Base-by-base conservation (phyloP, 2,797 vertebrate species). In the Champsocephalus esox region DNA sequence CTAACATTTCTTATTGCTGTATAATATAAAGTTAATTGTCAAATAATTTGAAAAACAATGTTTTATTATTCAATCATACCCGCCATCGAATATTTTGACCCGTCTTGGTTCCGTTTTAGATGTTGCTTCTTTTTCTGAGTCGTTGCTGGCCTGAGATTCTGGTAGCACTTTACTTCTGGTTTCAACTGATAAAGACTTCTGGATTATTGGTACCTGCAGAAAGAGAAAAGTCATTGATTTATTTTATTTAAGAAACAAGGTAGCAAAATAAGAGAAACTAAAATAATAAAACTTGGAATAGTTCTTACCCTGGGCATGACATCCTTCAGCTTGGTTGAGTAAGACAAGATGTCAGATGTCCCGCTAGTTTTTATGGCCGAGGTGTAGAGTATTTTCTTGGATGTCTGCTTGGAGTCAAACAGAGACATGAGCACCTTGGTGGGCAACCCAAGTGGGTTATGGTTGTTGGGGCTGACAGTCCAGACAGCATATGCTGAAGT, bases 81-180 rank as follows among this genome's bases (percentile, higher is more conserved):
- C 98, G 93, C 98, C 98, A 89, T 99, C 98, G 91, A 99, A 99
- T 94, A 99, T 99, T 94, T 98, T 99, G 88, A 99, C 96, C 82
- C 98, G 95, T 88, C 97, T 96, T 59, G 97, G 98, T 91, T 98
- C 96, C 56, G 92, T 93, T 95, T 97, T 97, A 80, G 95, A 92
- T 81, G 94, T 90, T 70, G 93, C 87, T 70, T 99, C 97, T 91
- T 96, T 98, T 86, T 99, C 97, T 4, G 97, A 95, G 71, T 99
- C 98, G 71, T 90, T 96, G 91, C 94, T 97, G 56, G 83, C 73
- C 82, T 93, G 94, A 88, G 92, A 90, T 87, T 98, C 98, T 84
- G 95, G 94, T 92, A 93, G 96, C 82, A 92, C 93, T 92, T 98
- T 99, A 90, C 87, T 94, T 94, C 93, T 95, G 73, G 93, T 93